A percentile compares a stretch with the other conserved stretches of the same genome.
These are phyloP conservation scores for Didymodactylos carnosus DNA, from an alignment of 2,888 invertebrate genomes.

Conservation along the genomic window DNA sequence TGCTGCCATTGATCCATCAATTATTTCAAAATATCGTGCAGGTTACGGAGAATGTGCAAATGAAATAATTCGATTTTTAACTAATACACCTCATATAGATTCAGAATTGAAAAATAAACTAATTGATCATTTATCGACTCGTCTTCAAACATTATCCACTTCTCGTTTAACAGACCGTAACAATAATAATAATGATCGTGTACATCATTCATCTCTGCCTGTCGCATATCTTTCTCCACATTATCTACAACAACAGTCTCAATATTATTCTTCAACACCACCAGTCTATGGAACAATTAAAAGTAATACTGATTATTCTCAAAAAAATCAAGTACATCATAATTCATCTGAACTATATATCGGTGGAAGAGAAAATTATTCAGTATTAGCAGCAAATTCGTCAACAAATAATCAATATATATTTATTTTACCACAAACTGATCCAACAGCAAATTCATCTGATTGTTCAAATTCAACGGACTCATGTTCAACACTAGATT, in stretches of 20 bases:
- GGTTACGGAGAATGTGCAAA: constrained; percentile 12
- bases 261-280: not conserved
- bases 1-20: constrained; percentile 1
- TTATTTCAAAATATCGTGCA: constrained; percentile 4
- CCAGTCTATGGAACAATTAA: no score
- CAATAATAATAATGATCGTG: no score
- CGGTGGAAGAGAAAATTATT: no score
- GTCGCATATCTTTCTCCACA: not conserved
- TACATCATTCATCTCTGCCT: no score
- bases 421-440: not conserved
- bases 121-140: not conserved
- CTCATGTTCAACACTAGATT: not conserved
- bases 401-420: constrained; percentile 1
- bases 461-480: no score
- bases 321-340: no score
- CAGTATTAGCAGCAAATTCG: not conserved
- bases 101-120: not conserved
- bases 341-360: no score
- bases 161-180: no score
- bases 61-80: constrained; percentile 6
- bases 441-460: no score
- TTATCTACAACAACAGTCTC: not conserved
- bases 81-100: not conserved
- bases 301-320: no score
- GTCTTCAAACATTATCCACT: not conserved